phyloP scores from a whole-genome alignment of 2,113 vertebrate species.

The Leuciscus idus region DNA sequence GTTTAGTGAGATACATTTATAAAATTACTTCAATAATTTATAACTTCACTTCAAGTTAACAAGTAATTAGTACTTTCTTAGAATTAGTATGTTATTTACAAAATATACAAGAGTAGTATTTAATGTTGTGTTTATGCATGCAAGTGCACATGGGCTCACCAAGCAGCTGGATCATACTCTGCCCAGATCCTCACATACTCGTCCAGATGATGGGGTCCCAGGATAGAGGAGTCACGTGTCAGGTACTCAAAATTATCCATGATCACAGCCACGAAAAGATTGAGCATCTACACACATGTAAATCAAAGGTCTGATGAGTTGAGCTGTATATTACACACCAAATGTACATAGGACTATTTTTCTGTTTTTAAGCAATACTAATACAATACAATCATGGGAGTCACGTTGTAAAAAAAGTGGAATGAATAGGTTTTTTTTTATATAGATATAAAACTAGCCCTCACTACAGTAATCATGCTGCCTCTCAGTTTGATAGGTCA shows the following conservation, averaged over 20 bases:
- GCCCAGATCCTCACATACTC: conserved; percentile 99
- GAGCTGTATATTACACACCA: not conserved
- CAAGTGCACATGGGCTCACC: conserved; percentile 81
- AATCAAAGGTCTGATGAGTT: not conserved
- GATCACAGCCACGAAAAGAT: conserved; percentile 98
- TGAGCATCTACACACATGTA: conserved; percentile 86
- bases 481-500: too few relatives aligned
- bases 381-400: not conserved
- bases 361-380: not conserved
- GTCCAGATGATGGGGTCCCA: conserved; percentile 97
- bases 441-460: too few relatives aligned
- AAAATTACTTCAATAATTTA: not conserved
- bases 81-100: not conserved
- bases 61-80: not conserved
- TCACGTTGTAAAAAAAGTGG: too few relatives aligned
- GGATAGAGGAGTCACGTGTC: conserved; percentile 96
- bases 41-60: not conserved
- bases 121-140: conserved; percentile 17
- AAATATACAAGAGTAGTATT: not conserved
- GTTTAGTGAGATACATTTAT: not conserved
- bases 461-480: too few relatives aligned
- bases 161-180: conserved; percentile 97
- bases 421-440: too few relatives aligned
- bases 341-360: not conserved
- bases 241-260: conserved; percentile 99